Conservation (phyloP, 1,140 invertebrate genomes). For the Drosophila setifemur region DNA sequence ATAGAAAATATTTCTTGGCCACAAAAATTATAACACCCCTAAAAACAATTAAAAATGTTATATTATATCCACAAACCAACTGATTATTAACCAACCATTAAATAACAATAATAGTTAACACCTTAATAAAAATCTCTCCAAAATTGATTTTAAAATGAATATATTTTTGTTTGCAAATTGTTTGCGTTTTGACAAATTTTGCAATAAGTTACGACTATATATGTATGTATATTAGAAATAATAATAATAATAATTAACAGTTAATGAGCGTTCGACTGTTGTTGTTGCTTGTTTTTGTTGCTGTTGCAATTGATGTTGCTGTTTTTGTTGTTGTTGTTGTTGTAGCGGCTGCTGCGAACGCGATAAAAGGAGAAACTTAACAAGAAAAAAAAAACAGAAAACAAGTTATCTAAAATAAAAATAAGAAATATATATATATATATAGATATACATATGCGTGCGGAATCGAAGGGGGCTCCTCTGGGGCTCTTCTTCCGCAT, state of each 20-base stretch:
- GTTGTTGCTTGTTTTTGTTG: conserved; percentile 5
- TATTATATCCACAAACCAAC: too few relatives aligned
- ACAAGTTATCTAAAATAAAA: conserved; percentile 51
- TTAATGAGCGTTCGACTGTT: conserved; percentile 63
- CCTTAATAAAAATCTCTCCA: background rate
- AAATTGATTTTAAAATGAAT: conserved; percentile 43
- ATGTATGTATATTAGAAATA: conserved; percentile 69
- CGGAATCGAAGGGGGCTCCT: conserved; percentile 16
- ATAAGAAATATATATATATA: conserved; percentile 17
- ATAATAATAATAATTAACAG: conserved; percentile 73
- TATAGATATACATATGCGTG: conserved; percentile 24
- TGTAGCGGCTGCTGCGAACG: conserved; percentile 33
- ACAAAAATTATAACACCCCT: too few relatives aligned
- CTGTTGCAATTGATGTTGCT: background rate
- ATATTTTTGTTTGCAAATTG: conserved; percentile 56
- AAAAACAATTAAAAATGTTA: too few relatives aligned
- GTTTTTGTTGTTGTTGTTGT: background rate
- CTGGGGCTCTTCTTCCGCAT: conserved; percentile 7
- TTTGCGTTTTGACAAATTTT: conserved; percentile 55
- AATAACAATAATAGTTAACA: too few relatives aligned
- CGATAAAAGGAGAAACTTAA: conserved; percentile 56
- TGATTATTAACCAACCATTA: too few relatives aligned
- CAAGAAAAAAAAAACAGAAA: conserved; percentile 46
- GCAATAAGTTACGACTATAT: conserved; percentile 69
- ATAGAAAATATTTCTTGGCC: too few relatives aligned